Base-by-base conservation (phyloP, 2,888 invertebrate species). In the Hedychridium roseum region DNA sequence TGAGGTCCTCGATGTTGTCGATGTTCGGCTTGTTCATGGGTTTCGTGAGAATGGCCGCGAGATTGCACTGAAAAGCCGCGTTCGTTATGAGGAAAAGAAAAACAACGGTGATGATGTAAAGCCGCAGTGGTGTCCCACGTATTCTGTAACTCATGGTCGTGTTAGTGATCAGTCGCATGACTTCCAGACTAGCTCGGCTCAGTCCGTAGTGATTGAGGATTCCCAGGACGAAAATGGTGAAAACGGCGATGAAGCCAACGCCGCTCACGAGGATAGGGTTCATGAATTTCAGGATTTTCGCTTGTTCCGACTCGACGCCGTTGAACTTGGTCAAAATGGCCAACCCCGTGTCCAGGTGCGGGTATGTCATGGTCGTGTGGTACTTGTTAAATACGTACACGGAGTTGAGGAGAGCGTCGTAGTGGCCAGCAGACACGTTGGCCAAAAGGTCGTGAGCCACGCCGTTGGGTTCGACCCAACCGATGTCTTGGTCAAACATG, bases 381-480 rank as follows among this genome's bases (percentile, higher is more conserved):
- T 45, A 47, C 9, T 54, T 49, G 11, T 49, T 20, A 14, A 43
- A 43, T n/a, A 38, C 26, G 32, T 48, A 57, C 2, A 40, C 42
- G 3, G 26, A 7, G 37, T 64, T 64, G 15, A 45, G 9, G 0
- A 45, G 30, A 1, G 58, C 37, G 30, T 65, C 63, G 37, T 36
- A 32, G 2, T n/a, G n/a, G n/a, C n/a, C n/a, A n/a, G n/a, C n/a
- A n/a, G n/a, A n/a, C n/a, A n/a, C n/a, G n/a, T n/a, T n/a, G n/a
- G n/a, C 7, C 2, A 39, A 5, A 2, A 27, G 12, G 3, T 11
- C 11, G 15, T 5, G 16, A 15, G 15, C 12, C 3, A 32, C 27
- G 2, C 9, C 14, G 0, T n/a, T 16, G n/a, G n/a, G n/a, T n/a
- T n/a, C n/a, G n/a, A 12, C 16, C 16, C 17, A 32, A n/a, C 11